phyloP scores from a whole-genome alignment of 92 coral and sea anemone genomes.

The Parazoanthus darwini region DNA sequence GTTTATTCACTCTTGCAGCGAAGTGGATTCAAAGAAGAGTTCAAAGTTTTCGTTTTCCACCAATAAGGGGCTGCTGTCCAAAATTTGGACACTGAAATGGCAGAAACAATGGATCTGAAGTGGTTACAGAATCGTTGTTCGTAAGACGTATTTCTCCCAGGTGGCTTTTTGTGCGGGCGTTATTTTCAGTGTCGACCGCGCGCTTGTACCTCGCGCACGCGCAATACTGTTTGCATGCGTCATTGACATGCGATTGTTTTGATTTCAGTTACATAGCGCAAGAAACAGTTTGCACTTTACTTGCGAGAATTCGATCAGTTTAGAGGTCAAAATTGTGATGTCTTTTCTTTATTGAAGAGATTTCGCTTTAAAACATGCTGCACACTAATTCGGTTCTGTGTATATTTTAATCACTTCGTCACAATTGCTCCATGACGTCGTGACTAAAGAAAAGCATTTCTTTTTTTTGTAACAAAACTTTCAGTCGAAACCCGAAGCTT shows the following conservation, averaged over 20 bases:
- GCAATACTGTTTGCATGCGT: background rate
- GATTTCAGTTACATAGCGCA: background rate
- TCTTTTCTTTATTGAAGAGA: background rate
- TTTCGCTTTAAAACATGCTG: background rate
- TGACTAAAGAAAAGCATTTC: background rate
- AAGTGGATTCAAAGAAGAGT: no score
- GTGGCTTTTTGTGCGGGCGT: no score
- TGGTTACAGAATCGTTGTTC: no score
- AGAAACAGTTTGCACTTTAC: no score
- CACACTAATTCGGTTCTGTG: background rate
- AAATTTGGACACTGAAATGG: no score
- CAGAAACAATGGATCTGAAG: no score
- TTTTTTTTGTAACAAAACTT: background rate
- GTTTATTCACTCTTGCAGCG: no score
- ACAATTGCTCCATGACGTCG: conserved; percentile 3
- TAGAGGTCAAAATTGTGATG: background rate
- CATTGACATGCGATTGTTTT: background rate
- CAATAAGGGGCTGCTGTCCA: no score
- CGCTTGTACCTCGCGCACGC: background rate
- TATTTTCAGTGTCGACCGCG: no score
- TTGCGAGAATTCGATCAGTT: background rate
- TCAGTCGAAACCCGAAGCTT: background rate
- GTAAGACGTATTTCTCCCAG: no score
- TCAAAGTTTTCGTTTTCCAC: no score
- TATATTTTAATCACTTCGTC: background rate